phyloP scores from a whole-genome alignment of 2,113 vertebrate species.

The Grallaria varia region DNA sequence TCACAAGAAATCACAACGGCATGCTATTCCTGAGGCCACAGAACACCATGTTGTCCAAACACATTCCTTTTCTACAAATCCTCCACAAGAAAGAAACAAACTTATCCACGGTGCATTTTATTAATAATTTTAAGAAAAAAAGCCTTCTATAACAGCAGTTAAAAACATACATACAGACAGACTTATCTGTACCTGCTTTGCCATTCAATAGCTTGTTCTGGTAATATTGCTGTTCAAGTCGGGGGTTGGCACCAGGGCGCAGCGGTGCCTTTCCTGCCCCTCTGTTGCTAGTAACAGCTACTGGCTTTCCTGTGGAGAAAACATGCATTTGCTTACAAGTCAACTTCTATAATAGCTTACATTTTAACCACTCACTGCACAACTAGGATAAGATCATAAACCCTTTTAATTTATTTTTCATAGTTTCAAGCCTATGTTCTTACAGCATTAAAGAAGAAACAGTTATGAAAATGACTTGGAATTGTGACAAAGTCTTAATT shows the following conservation, averaged over 20 bases:
- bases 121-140: not conserved
- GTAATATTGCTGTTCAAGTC: constrained; percentile 91
- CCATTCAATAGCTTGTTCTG: constrained; percentile 81
- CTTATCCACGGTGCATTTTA: not conserved
- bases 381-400: not conserved
- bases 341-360: not conserved
- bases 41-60: not conserved
- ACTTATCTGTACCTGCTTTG: constrained; percentile 79
- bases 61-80: not conserved
- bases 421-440: not conserved
- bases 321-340: constrained; percentile 3
- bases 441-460: not conserved
- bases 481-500: not conserved
- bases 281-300: constrained; percentile 96
- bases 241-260: constrained; percentile 85
- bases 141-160: not conserved
- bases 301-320: constrained; percentile 84
- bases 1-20: not conserved
- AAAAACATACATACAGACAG: constrained; percentile 12
- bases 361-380: not conserved
- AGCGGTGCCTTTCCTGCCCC: constrained; percentile 80
- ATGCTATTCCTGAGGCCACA: not conserved
- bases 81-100: not conserved
- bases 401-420: not conserved
- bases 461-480: not conserved